A percentile compares a stretch with the other conserved stretches of the same genome.
Evolutionary conservation across 1,140 invertebrate species (phyloP).

Genomic region (Zaprionus davidi): DNA sequence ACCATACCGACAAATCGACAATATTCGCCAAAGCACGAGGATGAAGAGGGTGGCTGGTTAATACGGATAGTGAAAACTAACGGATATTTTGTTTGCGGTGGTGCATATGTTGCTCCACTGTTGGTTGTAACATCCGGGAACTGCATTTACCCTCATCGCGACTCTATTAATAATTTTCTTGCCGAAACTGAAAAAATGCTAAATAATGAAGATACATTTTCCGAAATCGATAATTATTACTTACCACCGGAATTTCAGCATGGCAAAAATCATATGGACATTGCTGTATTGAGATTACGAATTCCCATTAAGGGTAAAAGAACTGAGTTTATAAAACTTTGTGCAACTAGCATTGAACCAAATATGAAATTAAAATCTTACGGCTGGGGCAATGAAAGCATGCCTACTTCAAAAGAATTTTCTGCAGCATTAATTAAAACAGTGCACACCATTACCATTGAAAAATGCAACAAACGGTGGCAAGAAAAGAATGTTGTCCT

Average conservation of each 20-base stretch:
- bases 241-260: not conserved
- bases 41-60: constrained; percentile 37
- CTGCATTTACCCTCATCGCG: constrained; percentile 33
- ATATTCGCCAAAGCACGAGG: not conserved
- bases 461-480: constrained; percentile 5
- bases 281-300: constrained; percentile 33
- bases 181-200: not conserved
- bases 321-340: constrained; percentile 31
- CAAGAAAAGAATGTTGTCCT: not conserved
- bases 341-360: not conserved
- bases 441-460: too few relatives aligned
- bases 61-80: constrained; percentile 22
- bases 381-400: constrained; percentile 21
- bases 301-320: constrained; percentile 16
- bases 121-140: constrained; percentile 44
- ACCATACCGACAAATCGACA: not conserved
- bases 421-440: not conserved
- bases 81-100: constrained; percentile 42
- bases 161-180: not conserved
- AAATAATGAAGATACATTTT: constrained; percentile 15
- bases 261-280: constrained; percentile 26
- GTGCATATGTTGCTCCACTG: constrained; percentile 36
- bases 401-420: constrained; percentile 4
- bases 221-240: constrained; percentile 31
- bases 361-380: constrained; percentile 2